A percentile compares a stretch with the other conserved stretches of the same genome.
These are phyloP conservation scores for Syrrhaptes paradoxus DNA, from an alignment of 2,113 vertebrate species.

Conservation along the genomic window DNA sequence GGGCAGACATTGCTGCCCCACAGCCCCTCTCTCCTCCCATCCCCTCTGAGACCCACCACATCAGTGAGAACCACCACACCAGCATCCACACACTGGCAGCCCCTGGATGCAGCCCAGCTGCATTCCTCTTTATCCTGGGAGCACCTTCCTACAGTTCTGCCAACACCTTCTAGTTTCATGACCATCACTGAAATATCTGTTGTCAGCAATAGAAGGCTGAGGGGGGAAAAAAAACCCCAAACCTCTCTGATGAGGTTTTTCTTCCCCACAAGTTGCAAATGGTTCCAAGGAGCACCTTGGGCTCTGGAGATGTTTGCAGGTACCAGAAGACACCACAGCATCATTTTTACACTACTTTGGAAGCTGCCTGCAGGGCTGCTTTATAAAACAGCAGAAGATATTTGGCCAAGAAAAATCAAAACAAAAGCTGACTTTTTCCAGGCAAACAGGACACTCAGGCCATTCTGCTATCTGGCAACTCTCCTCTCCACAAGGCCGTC, in stretches of 20 bases:
- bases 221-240: no score
- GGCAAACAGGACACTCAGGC: rapidly evolving
- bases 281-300: not conserved
- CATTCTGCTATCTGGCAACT: not conserved
- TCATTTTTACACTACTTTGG: not conserved
- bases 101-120: not conserved
- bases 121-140: not conserved
- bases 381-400: not conserved
- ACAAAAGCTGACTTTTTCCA: constrained; percentile 29
- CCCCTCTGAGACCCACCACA: not conserved
- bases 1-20: no score
- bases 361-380: not conserved
- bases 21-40: not conserved
- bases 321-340: not conserved
- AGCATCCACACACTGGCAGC: not conserved
- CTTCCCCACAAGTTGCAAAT: not conserved
- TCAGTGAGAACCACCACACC: not conserved
- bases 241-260: not conserved
- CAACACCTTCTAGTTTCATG: not conserved
- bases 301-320: not conserved
- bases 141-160: not conserved
- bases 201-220: not conserved
- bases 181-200: not conserved
- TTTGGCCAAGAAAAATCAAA: constrained; percentile 9
- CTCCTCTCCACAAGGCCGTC: not conserved